Percentiles rank a stretch among this genome's conserved stretches.
phyloP scores from a whole-genome alignment of 2,888 invertebrate species.

The Lissocephala sabroskyi region DNA sequence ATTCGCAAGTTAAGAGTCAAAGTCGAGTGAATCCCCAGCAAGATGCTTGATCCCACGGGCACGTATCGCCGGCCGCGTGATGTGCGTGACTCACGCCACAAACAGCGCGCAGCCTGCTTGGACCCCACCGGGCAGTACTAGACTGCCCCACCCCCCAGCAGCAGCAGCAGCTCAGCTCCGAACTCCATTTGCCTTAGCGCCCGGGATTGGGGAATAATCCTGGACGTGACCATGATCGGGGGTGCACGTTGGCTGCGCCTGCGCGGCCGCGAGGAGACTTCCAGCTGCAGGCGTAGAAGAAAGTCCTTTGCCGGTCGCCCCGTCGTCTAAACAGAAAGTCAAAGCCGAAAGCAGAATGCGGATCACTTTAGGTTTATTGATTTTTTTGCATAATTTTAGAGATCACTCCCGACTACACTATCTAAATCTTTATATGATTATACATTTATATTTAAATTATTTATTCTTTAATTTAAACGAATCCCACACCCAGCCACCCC shows the following conservation, averaged over 20 bases:
- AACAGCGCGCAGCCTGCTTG: slow-evolving; percentile 46
- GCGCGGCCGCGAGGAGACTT: slow-evolving; percentile 72
- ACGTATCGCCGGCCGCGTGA: slow-evolving; percentile 67
- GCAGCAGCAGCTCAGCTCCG: neutral
- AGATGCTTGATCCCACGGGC: slow-evolving; percentile 71
- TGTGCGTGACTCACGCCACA: slow-evolving; percentile 51
- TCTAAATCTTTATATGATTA: slow-evolving; percentile 3
- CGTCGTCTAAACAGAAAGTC: too few relatives aligned
- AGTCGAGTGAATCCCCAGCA: too few relatives aligned
- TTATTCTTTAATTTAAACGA: slow-evolving; percentile 39
- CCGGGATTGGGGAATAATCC: too few relatives aligned
- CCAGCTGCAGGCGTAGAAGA: slow-evolving; percentile 72
- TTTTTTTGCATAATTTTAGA: slow-evolving; percentile 10
- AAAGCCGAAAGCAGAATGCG: slow-evolving; percentile 10
- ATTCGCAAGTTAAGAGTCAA: neutral
- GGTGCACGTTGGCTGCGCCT: slow-evolving; percentile 69
- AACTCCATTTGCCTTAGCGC: slow-evolving; percentile 45
- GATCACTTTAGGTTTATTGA: slow-evolving; percentile 29
- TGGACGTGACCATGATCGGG: slow-evolving; percentile 59
- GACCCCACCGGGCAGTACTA: slow-evolving; percentile 72
- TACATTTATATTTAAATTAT: slow-evolving; percentile 36
- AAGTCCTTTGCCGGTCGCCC: too few relatives aligned
- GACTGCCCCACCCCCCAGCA: neutral
- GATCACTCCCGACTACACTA: too few relatives aligned
- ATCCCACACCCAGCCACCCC: too few relatives aligned